Evolutionary conservation across 2,797 vertebrate genomes (phyloP).

Genomic region (Strix occidentalis): DNA sequence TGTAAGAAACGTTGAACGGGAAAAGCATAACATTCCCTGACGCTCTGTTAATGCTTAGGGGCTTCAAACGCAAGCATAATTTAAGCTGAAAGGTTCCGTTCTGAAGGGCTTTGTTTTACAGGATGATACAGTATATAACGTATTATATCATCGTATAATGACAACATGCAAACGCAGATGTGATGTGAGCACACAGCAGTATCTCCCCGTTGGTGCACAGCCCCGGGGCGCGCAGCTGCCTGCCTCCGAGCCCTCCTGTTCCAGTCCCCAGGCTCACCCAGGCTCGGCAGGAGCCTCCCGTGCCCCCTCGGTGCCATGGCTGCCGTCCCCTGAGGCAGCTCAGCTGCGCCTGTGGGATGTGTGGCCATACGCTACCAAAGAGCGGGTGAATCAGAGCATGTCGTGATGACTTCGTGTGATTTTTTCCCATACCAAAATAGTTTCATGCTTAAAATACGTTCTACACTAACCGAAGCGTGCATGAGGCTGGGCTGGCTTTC

Average conservation of each 20-base stretch:
- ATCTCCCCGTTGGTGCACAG: fast-evolving
- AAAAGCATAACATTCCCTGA: not conserved
- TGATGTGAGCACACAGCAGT: not conserved
- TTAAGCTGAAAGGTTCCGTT: not conserved
- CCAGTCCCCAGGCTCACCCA: not conserved
- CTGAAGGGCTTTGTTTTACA: not conserved
- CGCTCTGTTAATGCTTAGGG: not conserved
- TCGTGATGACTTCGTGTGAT: not conserved
- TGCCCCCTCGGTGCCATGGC: not conserved
- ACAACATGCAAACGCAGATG: not conserved
- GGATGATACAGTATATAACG: not conserved
- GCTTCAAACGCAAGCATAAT: fast-evolving
- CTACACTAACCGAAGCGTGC: fast-evolving
- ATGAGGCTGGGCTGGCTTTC: not conserved
- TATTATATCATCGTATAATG: not conserved
- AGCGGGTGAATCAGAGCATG: not conserved
- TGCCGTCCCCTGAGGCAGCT: not conserved
- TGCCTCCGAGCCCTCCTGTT: not conserved
- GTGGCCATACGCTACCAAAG: not conserved
- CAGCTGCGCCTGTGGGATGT: not conserved
- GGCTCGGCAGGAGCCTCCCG: not conserved
- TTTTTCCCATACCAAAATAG: not conserved
- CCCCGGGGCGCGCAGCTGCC: not conserved
- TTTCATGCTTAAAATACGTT: not conserved
- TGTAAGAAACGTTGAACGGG: fast-evolving